These are phyloP conservation scores for Cercopithecus mona DNA, from an alignment of 2,113 vertebrate genomes.

Conservation along the genomic window DNA sequence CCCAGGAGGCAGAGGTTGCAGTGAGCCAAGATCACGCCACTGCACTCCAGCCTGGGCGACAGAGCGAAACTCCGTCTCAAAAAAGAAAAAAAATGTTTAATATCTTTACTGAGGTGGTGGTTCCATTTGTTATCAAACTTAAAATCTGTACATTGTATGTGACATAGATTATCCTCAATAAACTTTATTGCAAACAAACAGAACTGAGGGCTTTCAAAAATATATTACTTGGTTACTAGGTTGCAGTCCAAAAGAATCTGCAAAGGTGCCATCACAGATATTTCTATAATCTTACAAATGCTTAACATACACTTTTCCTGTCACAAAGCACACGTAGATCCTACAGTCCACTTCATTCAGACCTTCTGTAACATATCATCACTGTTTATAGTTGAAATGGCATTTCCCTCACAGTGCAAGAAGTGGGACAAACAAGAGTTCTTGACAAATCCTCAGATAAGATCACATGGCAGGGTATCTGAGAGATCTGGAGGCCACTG, in stretches of 20 bases:
- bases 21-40: too few species aligned
- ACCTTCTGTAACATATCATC: not conserved
- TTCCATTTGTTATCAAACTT: not conserved
- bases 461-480: not conserved
- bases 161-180: not conserved
- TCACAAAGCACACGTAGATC: not conserved
- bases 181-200: slow-evolving; percentile 29
- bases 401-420: not conserved
- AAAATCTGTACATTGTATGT: not conserved
- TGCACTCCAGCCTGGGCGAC: too few species aligned
- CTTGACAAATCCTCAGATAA: not conserved
- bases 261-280: not conserved
- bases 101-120: not conserved
- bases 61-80: too few species aligned
- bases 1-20: too few species aligned
- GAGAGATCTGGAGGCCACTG: not conserved
- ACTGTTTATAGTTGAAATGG: not conserved
- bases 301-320: not conserved
- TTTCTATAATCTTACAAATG: not conserved
- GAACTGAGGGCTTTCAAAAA: not conserved
- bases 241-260: not conserved
- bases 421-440: not conserved
- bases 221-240: not conserved
- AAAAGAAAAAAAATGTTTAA: not conserved
- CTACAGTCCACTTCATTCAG: not conserved